Conservation (phyloP, 2,797 vertebrate species). For the Orientallactaga sibirica region DNA sequence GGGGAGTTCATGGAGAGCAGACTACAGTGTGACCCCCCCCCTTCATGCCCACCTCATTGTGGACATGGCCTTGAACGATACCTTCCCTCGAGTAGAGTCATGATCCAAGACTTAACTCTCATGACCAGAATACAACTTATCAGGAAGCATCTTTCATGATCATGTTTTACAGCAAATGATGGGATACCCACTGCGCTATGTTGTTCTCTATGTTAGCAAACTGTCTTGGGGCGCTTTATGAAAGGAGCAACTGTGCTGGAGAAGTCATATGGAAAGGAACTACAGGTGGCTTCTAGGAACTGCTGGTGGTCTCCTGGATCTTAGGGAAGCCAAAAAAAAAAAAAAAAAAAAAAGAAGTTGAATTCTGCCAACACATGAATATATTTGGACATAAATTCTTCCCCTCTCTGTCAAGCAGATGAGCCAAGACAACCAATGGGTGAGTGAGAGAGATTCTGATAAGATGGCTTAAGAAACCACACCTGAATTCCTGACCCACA, state of each 20-base stretch:
- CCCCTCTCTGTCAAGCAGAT: background rate
- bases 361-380: background rate
- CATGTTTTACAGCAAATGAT: background rate
- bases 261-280: background rate
- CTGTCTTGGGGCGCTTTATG: background rate
- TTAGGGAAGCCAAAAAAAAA: background rate
- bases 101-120: background rate
- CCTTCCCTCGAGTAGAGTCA: background rate
- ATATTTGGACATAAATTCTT: background rate
- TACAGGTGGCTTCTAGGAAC: background rate
- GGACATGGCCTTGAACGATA: background rate
- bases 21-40: rapidly evolving
- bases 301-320: background rate
- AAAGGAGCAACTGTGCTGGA: background rate
- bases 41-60: background rate
- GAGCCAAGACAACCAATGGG: background rate
- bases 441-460: background rate
- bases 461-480: background rate
- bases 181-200: background rate
- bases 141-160: background rate
- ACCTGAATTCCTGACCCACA: background rate
- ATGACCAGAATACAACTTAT: background rate
- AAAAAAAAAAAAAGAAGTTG: background rate
- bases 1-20: background rate
- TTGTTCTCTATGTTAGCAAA: background rate